These are phyloP conservation scores for Sesamia inferens DNA, from an alignment of 2,888 invertebrate genomes.

Conservation along the genomic window DNA sequence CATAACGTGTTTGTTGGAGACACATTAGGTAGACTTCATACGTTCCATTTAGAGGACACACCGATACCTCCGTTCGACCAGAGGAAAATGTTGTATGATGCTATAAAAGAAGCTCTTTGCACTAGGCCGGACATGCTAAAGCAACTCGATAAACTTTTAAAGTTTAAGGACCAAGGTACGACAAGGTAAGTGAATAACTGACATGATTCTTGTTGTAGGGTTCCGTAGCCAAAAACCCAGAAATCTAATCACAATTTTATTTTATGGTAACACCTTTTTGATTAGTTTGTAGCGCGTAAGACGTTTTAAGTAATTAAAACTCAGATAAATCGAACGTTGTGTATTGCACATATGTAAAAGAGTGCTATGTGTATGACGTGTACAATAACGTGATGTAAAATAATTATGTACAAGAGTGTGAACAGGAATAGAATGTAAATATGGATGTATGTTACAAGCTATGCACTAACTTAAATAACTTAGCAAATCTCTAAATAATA, in stretches of 20 bases:
- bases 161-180: slow-evolving; percentile 65
- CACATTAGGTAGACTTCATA: slow-evolving; percentile 91
- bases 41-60: slow-evolving; percentile 93
- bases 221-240: background rate
- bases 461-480: too few species aligned
- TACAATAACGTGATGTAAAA: too few species aligned
- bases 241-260: too few species aligned
- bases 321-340: too few species aligned
- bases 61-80: slow-evolving; percentile 93
- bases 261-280: background rate
- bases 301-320: too few species aligned
- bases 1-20: slow-evolving; percentile 93
- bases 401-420: too few species aligned
- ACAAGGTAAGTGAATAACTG: background rate
- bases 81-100: slow-evolving; percentile 90
- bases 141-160: slow-evolving; percentile 90
- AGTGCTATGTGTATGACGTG: too few species aligned
- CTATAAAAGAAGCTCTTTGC: slow-evolving; percentile 91
- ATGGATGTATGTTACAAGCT: too few species aligned
- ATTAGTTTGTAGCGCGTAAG: background rate
- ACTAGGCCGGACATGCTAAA: slow-evolving; percentile 91
- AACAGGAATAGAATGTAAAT: too few species aligned
- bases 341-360: too few species aligned
- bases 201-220: background rate
- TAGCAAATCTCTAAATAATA: too few species aligned